Conservation (phyloP, 2,113 vertebrate species). For the Dolichotis patagonum region DNA sequence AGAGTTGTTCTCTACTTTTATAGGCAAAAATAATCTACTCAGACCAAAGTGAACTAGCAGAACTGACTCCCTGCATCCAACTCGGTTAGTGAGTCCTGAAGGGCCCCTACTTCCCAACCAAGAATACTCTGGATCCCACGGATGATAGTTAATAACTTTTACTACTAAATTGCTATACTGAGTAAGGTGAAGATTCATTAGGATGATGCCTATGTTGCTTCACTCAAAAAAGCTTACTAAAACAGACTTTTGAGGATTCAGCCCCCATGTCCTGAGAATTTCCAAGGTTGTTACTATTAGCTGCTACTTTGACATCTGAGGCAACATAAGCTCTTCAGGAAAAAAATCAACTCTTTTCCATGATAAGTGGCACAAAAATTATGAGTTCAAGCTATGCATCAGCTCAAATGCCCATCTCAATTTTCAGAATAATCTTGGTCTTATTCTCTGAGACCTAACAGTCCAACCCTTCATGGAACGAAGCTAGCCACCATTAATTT, state of each 20-base stretch:
- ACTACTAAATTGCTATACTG: not conserved
- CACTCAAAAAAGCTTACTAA: not conserved
- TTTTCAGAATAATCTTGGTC: not conserved
- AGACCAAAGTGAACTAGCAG: not conserved
- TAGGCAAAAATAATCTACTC: not conserved
- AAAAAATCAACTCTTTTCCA: slow-evolving; percentile 3
- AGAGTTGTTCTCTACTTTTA: not conserved
- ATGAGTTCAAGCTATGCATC: not conserved
- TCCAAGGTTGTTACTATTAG: not conserved
- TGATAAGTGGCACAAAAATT: not conserved
- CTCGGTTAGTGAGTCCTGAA: not conserved
- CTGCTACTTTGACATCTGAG: not conserved
- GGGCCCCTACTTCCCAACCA: not conserved
- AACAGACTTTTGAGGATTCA: not conserved
- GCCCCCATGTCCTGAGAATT: not conserved
- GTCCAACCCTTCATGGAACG: not conserved
- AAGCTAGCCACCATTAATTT: not conserved
- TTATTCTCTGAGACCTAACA: not conserved
- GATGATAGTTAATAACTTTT: not conserved
- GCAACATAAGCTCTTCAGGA: not conserved
- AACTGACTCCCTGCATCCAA: not conserved
- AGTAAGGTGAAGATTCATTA: not conserved
- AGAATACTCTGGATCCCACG: not conserved
- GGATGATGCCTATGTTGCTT: not conserved
- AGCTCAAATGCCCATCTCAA: not conserved